Evolutionary conservation across 2,888 invertebrate genomes (phyloP), one percentile per base, ranked within the genome.

Genomic region (Labia minor): DNA sequence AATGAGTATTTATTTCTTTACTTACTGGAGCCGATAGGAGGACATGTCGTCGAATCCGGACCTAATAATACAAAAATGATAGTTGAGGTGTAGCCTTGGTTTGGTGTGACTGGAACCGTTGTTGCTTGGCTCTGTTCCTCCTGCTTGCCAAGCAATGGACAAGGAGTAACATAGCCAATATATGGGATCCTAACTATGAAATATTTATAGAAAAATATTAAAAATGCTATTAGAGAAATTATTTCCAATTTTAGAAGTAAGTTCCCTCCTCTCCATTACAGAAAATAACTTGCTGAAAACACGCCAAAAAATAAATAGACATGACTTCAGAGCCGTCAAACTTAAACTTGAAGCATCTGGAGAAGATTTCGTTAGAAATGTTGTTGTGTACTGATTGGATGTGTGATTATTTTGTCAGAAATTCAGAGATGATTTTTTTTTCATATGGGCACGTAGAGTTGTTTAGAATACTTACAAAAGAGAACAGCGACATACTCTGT

Each of bases 401-500:
- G 37, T 37, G 37, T 20, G 20, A 16, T 37, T 14, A 65, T 20
- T 21, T 37, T 10, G 11, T 10, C n/a, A 37, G 8, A 21, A 64
- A 64, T 19, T 62, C 10, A 70, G 49, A 8, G 14, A 49, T n/a
- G n/a, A 8, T 26, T 26, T n/a, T n/a, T n/a, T n/a, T n/a, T 8
- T 26, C 3, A 26, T 8, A 26, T 6, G 8, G 26, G 26, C 4
- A 3, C 26, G 26, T 3, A 26, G 8, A 26, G 26, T 26, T 26
- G n/a, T 10, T n/a, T n/a, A 4, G 70, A 72, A 74, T 81, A 92
- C 94, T 92, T 85, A 94, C 94, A 94, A 82, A 94, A 95, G 74
- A 94, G 84, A 72, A 94, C 94, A 67, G 94, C 94, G 72, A 95
- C 92, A 77, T 89, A 94, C 73, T 92, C 89, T 20, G 92, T 91